A percentile compares a stretch with the other conserved stretches of the same genome.
Evolutionary conservation across 2,888 invertebrate species (phyloP).

Genomic region (Idaea straminata): DNA sequence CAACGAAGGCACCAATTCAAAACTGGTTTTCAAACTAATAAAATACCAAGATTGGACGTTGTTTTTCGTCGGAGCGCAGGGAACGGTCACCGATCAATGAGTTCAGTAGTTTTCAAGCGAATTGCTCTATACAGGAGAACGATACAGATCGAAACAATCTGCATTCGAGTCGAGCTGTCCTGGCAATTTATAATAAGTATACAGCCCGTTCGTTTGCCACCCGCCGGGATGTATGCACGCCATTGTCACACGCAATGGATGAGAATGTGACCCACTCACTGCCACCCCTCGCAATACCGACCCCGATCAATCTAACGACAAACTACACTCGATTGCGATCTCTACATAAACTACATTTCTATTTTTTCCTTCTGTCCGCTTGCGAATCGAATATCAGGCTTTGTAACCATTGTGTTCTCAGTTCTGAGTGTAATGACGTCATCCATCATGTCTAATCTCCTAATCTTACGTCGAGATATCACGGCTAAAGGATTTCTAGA

Average conservation of each 20-base stretch:
- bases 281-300: background rate
- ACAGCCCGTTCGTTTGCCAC: background rate
- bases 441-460: conserved; percentile 24
- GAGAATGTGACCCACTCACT: background rate
- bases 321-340: conserved; percentile 2
- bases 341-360: conserved; percentile 1
- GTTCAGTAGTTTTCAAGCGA: background rate
- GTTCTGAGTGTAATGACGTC: conserved; percentile 12
- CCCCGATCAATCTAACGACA: conserved; percentile 2
- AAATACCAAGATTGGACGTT: background rate
- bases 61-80: background rate
- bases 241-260: conserved; percentile 2
- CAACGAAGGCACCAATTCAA: background rate
- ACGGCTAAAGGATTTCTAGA: conserved; percentile 11
- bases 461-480: conserved; percentile 12
- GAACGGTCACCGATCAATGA: background rate
- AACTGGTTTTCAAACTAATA: background rate
- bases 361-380: background rate
- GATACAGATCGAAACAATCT: conserved; percentile 1
- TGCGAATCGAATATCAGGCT: background rate
- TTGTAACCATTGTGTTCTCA: conserved; percentile 17
- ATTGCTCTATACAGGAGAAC: background rate
- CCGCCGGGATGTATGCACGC: background rate
- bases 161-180: background rate
- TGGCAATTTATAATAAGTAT: background rate